These are phyloP conservation scores for Endotricha flammealis DNA, from an alignment of 2,888 invertebrate species.

Conservation along the genomic window DNA sequence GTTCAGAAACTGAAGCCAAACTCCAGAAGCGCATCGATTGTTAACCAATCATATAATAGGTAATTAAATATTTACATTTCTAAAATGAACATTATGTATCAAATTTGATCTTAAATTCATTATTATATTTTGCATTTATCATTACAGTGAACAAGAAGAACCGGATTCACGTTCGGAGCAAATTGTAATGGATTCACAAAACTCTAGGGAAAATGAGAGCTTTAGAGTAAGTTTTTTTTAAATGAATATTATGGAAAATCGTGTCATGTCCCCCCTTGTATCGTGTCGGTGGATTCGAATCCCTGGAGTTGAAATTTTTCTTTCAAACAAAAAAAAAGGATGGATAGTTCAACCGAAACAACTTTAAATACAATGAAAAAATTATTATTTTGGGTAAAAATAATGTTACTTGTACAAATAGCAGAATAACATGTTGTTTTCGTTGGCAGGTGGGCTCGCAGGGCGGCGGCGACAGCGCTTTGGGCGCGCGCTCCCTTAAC, in stretches of 20 bases:
- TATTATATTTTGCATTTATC: constrained; percentile 4
- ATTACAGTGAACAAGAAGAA: constrained; percentile 65
- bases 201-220: constrained; percentile 57
- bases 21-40: constrained; percentile 52
- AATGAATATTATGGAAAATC: no score
- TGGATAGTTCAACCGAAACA: no score
- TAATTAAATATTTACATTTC: constrained; percentile 18
- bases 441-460: constrained; percentile 19
- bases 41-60: constrained; percentile 69
- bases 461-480: constrained; percentile 52
- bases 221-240: constrained; percentile 58
- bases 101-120: background rate
- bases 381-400: no score
- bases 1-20: constrained; percentile 48
- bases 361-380: no score
- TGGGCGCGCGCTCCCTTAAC: constrained; percentile 44
- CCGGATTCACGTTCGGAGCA: constrained; percentile 64
- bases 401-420: background rate
- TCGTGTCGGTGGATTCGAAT: no score
- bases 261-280: no score
- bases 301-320: no score
- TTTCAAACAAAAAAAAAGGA: no score
- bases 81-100: background rate
- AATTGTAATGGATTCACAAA: constrained; percentile 56
- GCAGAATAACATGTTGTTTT: no score